Evolutionary conservation across 64 coral and sea anemone species (phyloP).

Genomic region (Montipora sp.): DNA sequence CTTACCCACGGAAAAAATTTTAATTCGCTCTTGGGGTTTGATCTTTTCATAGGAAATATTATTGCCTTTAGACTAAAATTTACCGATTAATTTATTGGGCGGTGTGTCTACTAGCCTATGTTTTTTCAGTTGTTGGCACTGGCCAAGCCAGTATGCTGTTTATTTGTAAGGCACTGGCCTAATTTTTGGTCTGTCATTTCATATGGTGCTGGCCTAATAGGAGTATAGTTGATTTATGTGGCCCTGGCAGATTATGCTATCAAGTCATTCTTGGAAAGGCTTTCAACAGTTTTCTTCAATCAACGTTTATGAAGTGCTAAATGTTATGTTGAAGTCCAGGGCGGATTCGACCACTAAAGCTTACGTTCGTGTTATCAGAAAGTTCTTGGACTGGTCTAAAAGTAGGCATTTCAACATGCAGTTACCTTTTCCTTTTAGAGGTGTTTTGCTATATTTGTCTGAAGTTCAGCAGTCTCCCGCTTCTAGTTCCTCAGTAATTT

Average conservation of each 20-base stretch:
- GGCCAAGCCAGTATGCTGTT: not conserved
- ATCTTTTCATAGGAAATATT: not conserved
- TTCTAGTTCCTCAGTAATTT: too few species aligned
- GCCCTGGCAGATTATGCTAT: conserved; percentile 14
- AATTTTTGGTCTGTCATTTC: conserved; percentile 29
- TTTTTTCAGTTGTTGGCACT: conserved; percentile 29
- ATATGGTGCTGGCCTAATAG: conserved; percentile 27
- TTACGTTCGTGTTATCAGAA: conserved; percentile 52
- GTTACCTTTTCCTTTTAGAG: too few species aligned
- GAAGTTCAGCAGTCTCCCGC: too few species aligned
- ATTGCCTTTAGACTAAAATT: too few species aligned
- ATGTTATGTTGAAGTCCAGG: conserved; percentile 57
- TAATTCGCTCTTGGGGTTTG: too few species aligned
- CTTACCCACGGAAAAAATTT: too few species aligned
- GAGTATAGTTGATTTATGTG: conserved; percentile 58
- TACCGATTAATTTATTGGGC: conserved; percentile 29
- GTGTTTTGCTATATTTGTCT: not conserved
- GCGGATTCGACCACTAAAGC: conserved; percentile 46
- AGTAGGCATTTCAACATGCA: not conserved
- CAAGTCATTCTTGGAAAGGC: conserved; percentile 48
- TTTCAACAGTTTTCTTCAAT: not conserved
- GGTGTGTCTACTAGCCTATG: conserved; percentile 20
- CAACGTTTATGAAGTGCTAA: conserved; percentile 30
- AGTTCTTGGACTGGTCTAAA: conserved; percentile 59
- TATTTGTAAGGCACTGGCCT: conserved; percentile 24